Base-by-base conservation (phyloP, 1,140 invertebrate species). In the Scaptodrosophila lebanonensis region DNA sequence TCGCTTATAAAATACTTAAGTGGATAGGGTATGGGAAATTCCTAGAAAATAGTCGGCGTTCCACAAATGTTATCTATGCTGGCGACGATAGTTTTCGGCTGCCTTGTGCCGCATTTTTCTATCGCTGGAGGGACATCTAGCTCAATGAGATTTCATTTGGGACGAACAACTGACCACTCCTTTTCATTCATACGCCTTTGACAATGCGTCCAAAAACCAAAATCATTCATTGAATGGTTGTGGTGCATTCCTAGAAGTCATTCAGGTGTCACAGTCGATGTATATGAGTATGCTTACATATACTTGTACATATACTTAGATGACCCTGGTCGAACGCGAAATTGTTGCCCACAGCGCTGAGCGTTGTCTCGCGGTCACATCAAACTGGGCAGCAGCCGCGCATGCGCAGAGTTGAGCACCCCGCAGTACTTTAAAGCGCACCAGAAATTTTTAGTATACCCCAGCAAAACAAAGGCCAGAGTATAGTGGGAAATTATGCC, bases 181-280 rank as follows among this genome's bases (percentile, higher is more conserved):
- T 47, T 39, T 44, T 30, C 61, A 66, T 66, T 66, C 45, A 59
- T 56, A 56, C 8, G 12, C 9, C 12, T 33, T 33, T 13, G 8
- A n/a, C 8, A 13, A 33, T 8, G 12, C 32, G 8, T 9, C 8
- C 12, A 8, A 4, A 38, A 38, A 4, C 35, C 11, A 52, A 30
- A 52, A 53, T 54, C 42, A 30, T 40, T 66, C 66, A 66, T 52
- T 66, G 62, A 66, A 66, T 66, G 45, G 47, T 45, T 54, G 51
- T 47, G 33, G 8, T 22, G 25, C 22, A 50, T 66, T 66, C 64
- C 64, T 16, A 43, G 64, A 66, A 66, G 17, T 25, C 63, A 59
- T 66, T 66, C 32, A 30, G 63, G 22, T 66, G 22, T 4, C 22
- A 33, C 32, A n/a, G 32, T 33, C 9, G 12, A 8, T 33, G 3